phyloP scores from a whole-genome alignment of 2,797 vertebrate species.

The Spinus olivaceus region DNA sequence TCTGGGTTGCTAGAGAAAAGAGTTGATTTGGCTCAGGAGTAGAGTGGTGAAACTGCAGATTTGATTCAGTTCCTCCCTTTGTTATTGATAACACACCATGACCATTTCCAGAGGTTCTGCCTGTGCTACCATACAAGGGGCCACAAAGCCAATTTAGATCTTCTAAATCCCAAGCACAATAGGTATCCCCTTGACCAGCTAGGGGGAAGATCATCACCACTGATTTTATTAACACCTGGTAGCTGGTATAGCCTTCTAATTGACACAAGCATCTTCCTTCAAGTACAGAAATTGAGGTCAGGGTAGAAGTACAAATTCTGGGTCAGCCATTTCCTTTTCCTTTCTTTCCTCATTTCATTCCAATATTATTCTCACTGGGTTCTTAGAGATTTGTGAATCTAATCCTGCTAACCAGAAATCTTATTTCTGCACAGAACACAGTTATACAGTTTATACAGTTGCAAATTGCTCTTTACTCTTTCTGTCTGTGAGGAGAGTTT shows the following conservation, averaged over 20 bases:
- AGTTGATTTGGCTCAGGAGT: neutral
- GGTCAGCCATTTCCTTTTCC: neutral
- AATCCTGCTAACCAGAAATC: neutral
- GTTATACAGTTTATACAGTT: neutral
- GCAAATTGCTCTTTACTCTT: neutral
- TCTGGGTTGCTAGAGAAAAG: neutral
- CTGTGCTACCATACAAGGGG: neutral
- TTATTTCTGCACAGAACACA: neutral
- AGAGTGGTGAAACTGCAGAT: neutral
- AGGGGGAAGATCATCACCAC: neutral
- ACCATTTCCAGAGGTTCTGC: neutral
- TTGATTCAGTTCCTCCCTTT: neutral
- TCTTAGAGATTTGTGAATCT: neutral
- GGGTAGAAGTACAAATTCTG: neutral
- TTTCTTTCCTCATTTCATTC: neutral
- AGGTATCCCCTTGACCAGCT: neutral
- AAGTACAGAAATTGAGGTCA: neutral
- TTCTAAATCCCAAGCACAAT: neutral
- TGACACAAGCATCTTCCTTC: neutral
- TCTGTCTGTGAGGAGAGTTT: neutral
- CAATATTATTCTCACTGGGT: neutral
- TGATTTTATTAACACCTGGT: neutral
- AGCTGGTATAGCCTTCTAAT: neutral
- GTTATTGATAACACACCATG: accelerated
- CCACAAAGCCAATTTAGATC: neutral